Percentiles rank a stretch among this genome's conserved stretches.
Evolutionary conservation across 2,888 invertebrate genomes (phyloP).

Genomic region (Tenthredo notha): DNA sequence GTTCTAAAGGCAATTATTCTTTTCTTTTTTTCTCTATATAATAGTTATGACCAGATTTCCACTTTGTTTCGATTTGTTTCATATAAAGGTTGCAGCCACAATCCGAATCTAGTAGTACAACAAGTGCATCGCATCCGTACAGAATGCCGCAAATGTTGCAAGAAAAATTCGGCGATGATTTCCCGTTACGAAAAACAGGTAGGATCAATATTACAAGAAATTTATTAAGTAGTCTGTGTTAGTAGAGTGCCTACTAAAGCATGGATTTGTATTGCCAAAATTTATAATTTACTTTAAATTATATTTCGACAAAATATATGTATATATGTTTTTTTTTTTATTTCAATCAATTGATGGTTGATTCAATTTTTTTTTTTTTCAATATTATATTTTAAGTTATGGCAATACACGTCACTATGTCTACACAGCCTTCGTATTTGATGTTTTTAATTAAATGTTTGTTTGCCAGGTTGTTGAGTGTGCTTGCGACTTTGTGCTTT

Average conservation of each 20-base stretch:
- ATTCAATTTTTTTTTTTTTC: not conserved
- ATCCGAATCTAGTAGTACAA: conserved; percentile 72
- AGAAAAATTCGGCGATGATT: conserved; percentile 87
- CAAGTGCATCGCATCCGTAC: conserved; percentile 85
- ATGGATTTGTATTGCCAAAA: conserved; percentile 61
- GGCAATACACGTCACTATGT: conserved; percentile 45
- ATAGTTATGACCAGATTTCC: not conserved
- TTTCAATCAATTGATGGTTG: not conserved
- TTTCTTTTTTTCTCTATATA: not conserved
- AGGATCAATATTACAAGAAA: conserved; percentile 67
- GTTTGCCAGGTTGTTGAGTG: conserved; percentile 43
- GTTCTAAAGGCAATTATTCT: not conserved
- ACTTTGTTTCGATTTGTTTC: too few species aligned
- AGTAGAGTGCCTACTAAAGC: conserved; percentile 73
- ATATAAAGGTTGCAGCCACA: conserved; percentile 74
- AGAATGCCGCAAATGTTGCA: conserved; percentile 84
- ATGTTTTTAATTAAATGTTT: conserved; percentile 39
- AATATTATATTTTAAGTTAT: conserved; percentile 29
- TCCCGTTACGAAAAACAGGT: conserved; percentile 97
- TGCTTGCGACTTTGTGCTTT: conserved; percentile 51
- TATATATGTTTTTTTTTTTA: not conserved
- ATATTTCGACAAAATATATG: not conserved
- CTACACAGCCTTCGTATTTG: conserved; percentile 44
- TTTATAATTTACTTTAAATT: not conserved
- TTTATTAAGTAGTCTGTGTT: conserved; percentile 50